Evolutionary conservation across 2,888 invertebrate species (phyloP), one percentile per base, ranked within the genome.

Genomic region (Drosophila suboccidentalis): DNA sequence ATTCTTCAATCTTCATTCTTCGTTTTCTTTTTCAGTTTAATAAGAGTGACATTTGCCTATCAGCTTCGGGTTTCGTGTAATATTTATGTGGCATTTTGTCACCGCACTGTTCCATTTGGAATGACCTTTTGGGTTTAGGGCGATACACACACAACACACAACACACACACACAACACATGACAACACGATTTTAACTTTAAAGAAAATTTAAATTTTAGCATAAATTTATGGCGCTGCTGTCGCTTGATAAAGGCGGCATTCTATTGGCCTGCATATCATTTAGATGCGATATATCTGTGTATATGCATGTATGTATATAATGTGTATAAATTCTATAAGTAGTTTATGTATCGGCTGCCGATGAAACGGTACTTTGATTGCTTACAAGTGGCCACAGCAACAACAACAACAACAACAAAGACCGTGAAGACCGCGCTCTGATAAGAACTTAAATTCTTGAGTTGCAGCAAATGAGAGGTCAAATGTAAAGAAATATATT

Each of bases 141-240:
- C 38, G 34, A 69, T 61, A 46, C 49, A 46, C 60, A 71, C 53
- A 70, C 44, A 55, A 29, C 43, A 39, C 50, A 17, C 44, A 39
- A 63, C 54, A 29, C 39, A 53, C n/a, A 60, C n/a, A 61, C 41
- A 55, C 2, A 43, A 49, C 11, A 43, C 36, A 39, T 49, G 59
- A 39, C 50, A 59, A 71, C 72, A 78, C 43, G 68, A 54, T 67
- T 78, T 71, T 71, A 71, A 71, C 55, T 68, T 80, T 32, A 82
- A 87, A 82, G 87, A 72, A 85, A 84, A 87, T 82, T 87, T 85
- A 80, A 87, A 84, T 87, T 85, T 87, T 79, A 87, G 82, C 84
- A 87, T 84, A 85, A 84, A 84, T 84, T 84, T 87, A 84, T 84
- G 80, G 73, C 64, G 51, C 63, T 68, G 64, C 78, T 58, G 69